Evolutionary conservation across 2,797 vertebrate species (phyloP).

Genomic region (Paramormyrops hopkinsi): DNA sequence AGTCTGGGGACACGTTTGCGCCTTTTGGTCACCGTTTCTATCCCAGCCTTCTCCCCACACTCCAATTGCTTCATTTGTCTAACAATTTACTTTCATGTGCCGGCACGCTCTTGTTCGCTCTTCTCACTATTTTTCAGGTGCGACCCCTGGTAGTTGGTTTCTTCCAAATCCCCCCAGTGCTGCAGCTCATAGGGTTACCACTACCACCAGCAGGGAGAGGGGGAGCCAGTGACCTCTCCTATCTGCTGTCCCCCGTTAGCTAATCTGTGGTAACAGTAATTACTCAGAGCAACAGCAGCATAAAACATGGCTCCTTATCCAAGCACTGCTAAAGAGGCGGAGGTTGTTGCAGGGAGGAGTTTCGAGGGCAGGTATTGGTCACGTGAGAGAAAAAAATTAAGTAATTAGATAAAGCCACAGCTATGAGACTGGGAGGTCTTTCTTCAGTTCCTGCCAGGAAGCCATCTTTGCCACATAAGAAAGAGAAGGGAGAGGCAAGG

Average conservation of each 20-base stretch:
- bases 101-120: background rate
- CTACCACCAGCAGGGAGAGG: background rate
- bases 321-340: background rate
- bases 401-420: background rate
- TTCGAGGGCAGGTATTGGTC: background rate
- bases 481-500: constrained; percentile 54
- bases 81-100: background rate
- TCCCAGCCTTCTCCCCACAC: background rate
- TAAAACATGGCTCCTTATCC: background rate
- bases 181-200: background rate
- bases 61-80: background rate
- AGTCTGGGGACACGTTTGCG: background rate
- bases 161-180: background rate
- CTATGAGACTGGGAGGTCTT: background rate
- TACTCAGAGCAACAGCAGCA: background rate
- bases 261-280: background rate
- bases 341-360: background rate
- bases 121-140: background rate
- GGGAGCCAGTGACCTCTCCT: background rate
- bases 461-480: constrained; percentile 52
- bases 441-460: constrained; percentile 52
- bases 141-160: constrained; percentile 4
- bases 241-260: background rate
- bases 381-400: background rate
- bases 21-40: background rate